These are phyloP conservation scores for Sebastes matsubarae DNA, from an alignment of 2,797 vertebrate genomes.

Conservation along the genomic window DNA sequence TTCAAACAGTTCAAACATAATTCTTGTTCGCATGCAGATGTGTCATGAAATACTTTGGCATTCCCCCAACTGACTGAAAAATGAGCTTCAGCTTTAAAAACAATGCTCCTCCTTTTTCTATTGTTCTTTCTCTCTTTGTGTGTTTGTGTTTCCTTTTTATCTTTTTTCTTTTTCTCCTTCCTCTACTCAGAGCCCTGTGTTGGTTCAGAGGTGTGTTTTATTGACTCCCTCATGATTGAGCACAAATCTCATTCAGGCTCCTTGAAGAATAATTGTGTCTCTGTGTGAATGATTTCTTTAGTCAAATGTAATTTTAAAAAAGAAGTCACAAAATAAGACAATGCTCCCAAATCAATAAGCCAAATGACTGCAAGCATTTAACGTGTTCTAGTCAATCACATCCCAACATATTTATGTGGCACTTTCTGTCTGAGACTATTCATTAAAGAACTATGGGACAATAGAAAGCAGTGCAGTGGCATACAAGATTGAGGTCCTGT, in stretches of 20 bases:
- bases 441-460: not conserved
- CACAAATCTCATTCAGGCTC: not conserved
- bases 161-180: not conserved
- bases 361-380: not conserved
- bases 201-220: not conserved
- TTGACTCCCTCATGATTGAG: not conserved
- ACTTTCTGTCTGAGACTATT: slow-evolving; percentile 3
- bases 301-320: not conserved
- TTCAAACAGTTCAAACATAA: not conserved
- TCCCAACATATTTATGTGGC: not conserved
- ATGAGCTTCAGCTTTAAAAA: not conserved
- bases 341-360: not conserved
- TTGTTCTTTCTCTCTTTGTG: not conserved
- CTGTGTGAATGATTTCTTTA: not conserved
- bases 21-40: not conserved
- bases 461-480: slow-evolving; percentile 8
- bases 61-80: not conserved
- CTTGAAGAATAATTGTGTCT: not conserved
- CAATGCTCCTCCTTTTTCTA: not conserved
- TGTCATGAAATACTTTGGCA: not conserved
- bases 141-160: not conserved
- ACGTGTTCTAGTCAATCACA: not conserved
- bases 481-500: not conserved
- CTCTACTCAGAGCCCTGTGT: not conserved
- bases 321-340: not conserved